A percentile compares a stretch with the other conserved stretches of the same genome.
These are phyloP conservation scores for Notolabrus celidotus DNA, from an alignment of 2,797 vertebrate genomes.

Conservation along the genomic window DNA sequence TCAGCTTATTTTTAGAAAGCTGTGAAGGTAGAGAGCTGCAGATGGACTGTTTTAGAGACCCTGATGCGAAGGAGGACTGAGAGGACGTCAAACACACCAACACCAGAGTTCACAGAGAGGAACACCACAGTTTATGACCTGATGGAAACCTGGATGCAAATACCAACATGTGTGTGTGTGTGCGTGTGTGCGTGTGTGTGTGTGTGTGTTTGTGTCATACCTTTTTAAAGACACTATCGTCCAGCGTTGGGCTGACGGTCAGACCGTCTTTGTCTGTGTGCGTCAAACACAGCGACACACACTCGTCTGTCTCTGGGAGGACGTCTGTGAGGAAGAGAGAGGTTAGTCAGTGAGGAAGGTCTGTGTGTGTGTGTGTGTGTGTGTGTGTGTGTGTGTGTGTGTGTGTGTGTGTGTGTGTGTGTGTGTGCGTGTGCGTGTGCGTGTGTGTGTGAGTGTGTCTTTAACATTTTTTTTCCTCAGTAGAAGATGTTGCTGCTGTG, in stretches of 20 bases:
- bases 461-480: too few relatives aligned
- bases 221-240: constrained; percentile 87
- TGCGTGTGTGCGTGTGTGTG: constrained; percentile 1
- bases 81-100: too few relatives aligned
- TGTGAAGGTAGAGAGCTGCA: constrained; percentile 6
- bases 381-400: too few relatives aligned
- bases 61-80: too few relatives aligned
- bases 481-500: background rate
- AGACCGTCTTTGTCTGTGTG: constrained; percentile 79
- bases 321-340: constrained; percentile 70
- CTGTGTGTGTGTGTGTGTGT: background rate
- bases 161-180: background rate
- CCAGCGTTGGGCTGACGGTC: constrained; percentile 69
- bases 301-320: constrained; percentile 67
- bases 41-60: constrained; percentile 10
- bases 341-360: background rate
- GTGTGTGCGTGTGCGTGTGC: too few relatives aligned
- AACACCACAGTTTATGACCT: too few relatives aligned
- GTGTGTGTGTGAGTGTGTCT: too few relatives aligned
- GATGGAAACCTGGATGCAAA: background rate
- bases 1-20: constrained; percentile 37
- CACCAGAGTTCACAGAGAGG: background rate
- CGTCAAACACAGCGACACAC: constrained; percentile 73
- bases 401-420: too few relatives aligned
- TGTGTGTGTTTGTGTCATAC: constrained; percentile 63